Base-by-base conservation (phyloP, 2,888 invertebrate species). In the Polyploca ridens region DNA sequence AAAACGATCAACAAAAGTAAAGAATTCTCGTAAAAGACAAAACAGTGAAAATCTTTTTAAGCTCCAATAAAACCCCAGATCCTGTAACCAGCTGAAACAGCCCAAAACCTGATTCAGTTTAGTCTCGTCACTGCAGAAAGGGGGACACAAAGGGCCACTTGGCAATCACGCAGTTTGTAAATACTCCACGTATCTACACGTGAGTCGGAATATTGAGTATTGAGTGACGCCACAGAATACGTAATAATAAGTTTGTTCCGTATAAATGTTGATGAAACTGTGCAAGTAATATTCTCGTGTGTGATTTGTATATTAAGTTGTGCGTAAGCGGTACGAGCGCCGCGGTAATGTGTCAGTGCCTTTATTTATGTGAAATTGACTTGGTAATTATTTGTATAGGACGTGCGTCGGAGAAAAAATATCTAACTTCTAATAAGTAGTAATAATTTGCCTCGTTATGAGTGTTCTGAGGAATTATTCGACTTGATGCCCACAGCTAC, bases 71-170 rank as follows among this genome's bases (percentile, higher is more conserved):
- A n/a, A 46, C n/a, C n/a, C 5, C 6, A 46, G 5, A 46, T 1
- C 7, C 46, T 5, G 44, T n/a, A n/a, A 46, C 35, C n/a, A 59
- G 33, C 35, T 59, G n/a, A n/a, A 61, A 10, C 41, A 69, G 71
- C 71, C 76, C 74, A 74, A 77, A 66, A 46, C 46, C 46, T 46
- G n/a, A 46, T n/a, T n/a, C 71, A 61, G 71, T 75, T 71, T 70
- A 64, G 77, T 75, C 71, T 72, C 69, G 78, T 79, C 81, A 79
- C 81, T 77, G 71, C 58, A 67, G 67, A 60, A 38, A 71, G 70
- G 71, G 74, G 67, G 6, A 67, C 71, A 80, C 76, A 79, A 78
- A 75, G 75, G 73, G 75, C 71, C 33, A 59, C 58, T 59, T 59
- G 33, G 58, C 58, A 77, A 77, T 77, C 75, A 75, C 73, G 68